Conservation (phyloP, 2,888 invertebrate species). For the Ptychoptera contaminata region DNA sequence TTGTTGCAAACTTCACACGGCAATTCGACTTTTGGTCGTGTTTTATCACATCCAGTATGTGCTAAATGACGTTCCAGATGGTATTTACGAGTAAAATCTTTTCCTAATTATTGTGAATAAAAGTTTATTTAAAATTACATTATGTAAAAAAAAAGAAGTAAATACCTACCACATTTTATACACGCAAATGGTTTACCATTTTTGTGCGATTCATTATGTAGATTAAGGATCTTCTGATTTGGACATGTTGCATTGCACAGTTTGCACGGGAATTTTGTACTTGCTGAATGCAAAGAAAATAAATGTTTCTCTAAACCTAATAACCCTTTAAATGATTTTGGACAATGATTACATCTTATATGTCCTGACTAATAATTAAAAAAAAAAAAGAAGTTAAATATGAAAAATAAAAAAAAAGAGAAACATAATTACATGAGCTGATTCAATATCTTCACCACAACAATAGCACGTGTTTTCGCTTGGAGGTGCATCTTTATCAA, state of each 20-base stretch:
- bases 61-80: constrained; percentile 55
- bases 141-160: no score
- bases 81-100: constrained; percentile 58
- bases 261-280: constrained; percentile 43
- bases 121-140: no score
- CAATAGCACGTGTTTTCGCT: constrained; percentile 19
- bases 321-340: constrained; percentile 55
- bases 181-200: constrained; percentile 45
- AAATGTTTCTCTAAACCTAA: constrained; percentile 49
- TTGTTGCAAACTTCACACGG: constrained; percentile 30
- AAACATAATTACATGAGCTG: constrained; percentile 27
- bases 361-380: constrained; percentile 29
- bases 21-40: constrained; percentile 19
- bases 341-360: constrained; percentile 41
- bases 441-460: constrained; percentile 28
- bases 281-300: constrained; percentile 49
- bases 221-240: constrained; percentile 39
- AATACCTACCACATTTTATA: constrained; percentile 38
- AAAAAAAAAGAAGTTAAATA: constrained; percentile 2
- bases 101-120: constrained; percentile 15
- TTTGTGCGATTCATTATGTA: constrained; percentile 53
- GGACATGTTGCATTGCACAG: constrained; percentile 52
- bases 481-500: constrained; percentile 17
- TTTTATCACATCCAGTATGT: constrained; percentile 52
- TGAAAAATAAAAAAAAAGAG: no score